Evolutionary conservation across 2,888 invertebrate species (phyloP), one percentile per base, ranked within the genome.

Genomic region (Prenolepis imparis): DNA sequence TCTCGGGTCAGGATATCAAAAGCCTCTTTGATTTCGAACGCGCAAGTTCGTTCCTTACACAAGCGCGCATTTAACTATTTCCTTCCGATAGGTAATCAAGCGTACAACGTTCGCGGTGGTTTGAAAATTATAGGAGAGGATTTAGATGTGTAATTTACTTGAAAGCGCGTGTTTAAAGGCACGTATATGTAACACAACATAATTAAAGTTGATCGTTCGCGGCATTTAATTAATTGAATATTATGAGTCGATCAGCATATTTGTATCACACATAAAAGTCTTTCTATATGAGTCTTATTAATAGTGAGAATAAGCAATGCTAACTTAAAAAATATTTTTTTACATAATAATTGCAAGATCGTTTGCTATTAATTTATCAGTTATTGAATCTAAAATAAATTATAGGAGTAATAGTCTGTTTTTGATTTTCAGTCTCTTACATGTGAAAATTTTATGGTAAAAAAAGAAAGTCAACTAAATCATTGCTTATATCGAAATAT

Each of bases 1-100:
- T 89, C n/a, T 52, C 15, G 15, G 86, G 85, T 82, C 78, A 55
- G 86, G 66, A 55, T 89, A 81, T 81, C 86, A 90, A 89, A 90
- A 86, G 83, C 80, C 39, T 63, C 88, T 89, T 88, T 89, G 84
- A 86, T 85, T 86, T 24, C 18, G 11, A 59, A 57, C 15, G 18
- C 24, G 36, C 21, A 59, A 44, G 44, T 77, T 55, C 41, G 44
- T 59, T 39, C 36, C 21, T 70, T 52, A 72, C 36, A 12, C 72
- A 73, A 73, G 74, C 36, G 74, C 36, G 72, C 12, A 59, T 59
- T 80, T 59, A 72, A 80, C 44, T 72, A 72, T 80, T 73, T 80
- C 59, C 68, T 52, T 24, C 21, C 24, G 39, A 68, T 55, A 73
- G 48, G 59, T 80, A 80, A 80, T 80, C 78, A 80, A 73, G 44